phyloP scores from a whole-genome alignment of 2,888 invertebrate genomes.

The Zaprionus obscuricornis region DNA sequence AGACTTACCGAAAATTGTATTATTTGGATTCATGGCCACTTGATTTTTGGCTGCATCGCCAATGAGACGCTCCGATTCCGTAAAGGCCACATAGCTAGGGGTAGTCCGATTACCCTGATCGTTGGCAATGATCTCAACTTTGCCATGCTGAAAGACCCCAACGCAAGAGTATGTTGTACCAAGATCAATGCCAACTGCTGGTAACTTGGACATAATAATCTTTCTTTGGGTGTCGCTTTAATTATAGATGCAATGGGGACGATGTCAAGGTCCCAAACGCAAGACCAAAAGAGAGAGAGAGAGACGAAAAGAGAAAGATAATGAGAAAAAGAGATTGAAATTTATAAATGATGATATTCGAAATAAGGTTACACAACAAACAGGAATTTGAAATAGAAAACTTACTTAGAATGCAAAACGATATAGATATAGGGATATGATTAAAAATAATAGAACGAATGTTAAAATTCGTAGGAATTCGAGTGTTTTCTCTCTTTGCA shows the following conservation, averaged over 20 bases:
- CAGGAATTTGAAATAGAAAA: conserved; percentile 10
- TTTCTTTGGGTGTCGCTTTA: conserved; percentile 68
- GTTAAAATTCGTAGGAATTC: conserved; percentile 82
- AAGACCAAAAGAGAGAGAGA: conserved; percentile 4
- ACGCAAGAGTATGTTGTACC: conserved; percentile 98
- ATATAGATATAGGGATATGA: conserved; percentile 82
- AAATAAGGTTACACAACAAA: conserved; percentile 52
- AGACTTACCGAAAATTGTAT: conserved; percentile 95
- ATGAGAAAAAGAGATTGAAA: conserved; percentile 49
- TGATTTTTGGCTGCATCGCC: conserved; percentile 94
- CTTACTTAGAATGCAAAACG: conserved; percentile 81
- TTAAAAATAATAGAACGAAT: conserved; percentile 81
- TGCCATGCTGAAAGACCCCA: conserved; percentile 95
- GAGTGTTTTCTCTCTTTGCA: conserved; percentile 82
- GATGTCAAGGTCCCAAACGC: conserved; percentile 53
- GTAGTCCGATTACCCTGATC: conserved; percentile 93
- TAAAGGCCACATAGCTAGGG: conserved; percentile 91
- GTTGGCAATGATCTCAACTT: conserved; percentile 93
- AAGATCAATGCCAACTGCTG: conserved; percentile 87
- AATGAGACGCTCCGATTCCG: conserved; percentile 92
- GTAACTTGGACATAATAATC: conserved; percentile 84
- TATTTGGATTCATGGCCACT: conserved; percentile 95
- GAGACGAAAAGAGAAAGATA: conserved; percentile 19
- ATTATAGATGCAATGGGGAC: conserved; percentile 57
- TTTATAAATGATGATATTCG: conserved; percentile 31